Percentiles rank a stretch among this genome's conserved stretches.
Conservation (phyloP, 2,888 invertebrate genomes). For the Coleophora flavipennella region DNA sequence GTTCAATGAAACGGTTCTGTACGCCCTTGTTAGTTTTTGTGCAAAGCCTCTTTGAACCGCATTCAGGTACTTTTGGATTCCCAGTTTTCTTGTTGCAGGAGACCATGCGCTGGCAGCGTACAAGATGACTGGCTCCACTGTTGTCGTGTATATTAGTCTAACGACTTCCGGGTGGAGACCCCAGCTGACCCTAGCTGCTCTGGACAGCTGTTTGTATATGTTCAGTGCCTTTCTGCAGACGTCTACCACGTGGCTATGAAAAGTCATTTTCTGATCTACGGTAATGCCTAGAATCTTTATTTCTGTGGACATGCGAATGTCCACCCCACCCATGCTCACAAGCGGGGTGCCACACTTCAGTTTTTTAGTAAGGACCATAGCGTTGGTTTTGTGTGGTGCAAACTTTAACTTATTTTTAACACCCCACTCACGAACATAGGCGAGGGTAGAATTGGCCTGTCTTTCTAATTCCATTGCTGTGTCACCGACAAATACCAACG, state of each 20-base stretch:
- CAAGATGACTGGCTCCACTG: neutral
- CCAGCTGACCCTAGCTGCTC: constrained; percentile 6
- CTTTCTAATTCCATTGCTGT: constrained; percentile 6
- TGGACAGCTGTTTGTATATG: constrained; percentile 3
- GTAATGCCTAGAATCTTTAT: constrained; percentile 11
- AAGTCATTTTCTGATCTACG: constrained; percentile 9
- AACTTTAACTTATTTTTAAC: constrained; percentile 9
- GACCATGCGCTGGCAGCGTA: constrained; percentile 1
- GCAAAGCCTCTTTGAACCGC: constrained; percentile 1
- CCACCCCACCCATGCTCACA: constrained; percentile 9
- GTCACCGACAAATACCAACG: constrained; percentile 5
- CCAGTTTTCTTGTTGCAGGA: neutral
- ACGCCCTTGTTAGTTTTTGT: constrained; percentile 1
- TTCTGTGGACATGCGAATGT: constrained; percentile 2
- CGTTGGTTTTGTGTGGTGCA: constrained; percentile 9
- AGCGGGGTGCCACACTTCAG: constrained; percentile 9
- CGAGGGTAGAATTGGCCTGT: constrained; percentile 7
- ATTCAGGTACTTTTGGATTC: neutral
- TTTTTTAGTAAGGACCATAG: constrained; percentile 8
- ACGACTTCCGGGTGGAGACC: constrained; percentile 4
- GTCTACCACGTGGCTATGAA: constrained; percentile 3
- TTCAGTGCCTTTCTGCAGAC: constrained; percentile 8
- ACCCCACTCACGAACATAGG: constrained; percentile 10
- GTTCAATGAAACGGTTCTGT: constrained; percentile 5
- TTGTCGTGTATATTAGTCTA: neutral